Base-by-base conservation (phyloP, 2,888 invertebrate species). In the Maniola hyperantus region DNA sequence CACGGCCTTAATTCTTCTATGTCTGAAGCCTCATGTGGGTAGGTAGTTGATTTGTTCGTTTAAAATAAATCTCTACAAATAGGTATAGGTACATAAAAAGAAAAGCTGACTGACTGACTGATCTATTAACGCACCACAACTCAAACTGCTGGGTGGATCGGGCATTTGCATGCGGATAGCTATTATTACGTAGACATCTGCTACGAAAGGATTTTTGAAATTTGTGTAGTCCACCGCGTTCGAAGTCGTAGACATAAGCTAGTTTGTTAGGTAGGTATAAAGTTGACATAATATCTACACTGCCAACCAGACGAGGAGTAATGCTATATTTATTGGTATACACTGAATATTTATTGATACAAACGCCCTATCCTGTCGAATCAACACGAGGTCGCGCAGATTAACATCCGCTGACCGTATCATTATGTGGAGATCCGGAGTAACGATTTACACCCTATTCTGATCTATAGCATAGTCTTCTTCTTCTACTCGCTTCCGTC, bases 391-490 rank as follows among this genome's bases (percentile, higher is more conserved):
- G 70, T 69, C 72, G 69, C 65, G 66, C 66, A 62, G 70, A 73
- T 70, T 72, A 68, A 71, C 73, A 68, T 75, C 74, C 76, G 73
- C 15, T 42, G 62, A 62, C 62, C 53, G 71, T 66, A 58, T 65
- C 64, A 70, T 39, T 68, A 54, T 62, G 2, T 33, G 53, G 18
- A 57, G 36, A 20, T 57, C 55, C 20, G 20, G 34, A 20, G 42
- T 57, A 20, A 42, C 42, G 20, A 13, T 39, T 55, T 39, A 34
- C 55, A 39, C 42, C 26, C 57, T 34, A 18, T 39, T 18, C 44
- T 46, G 46, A 26, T 26, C 50, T 20, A 26, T 51, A 51, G 11
- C 20, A 2, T 50, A 50, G 15, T 26, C 39, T 10, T 39, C 8
- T 10, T 34, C 34, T 5, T 34, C 34, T 10, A 11, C 10, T 26